phyloP scores from a whole-genome alignment of 92 coral and sea anemone species.

The Meandrina meandrites region DNA sequence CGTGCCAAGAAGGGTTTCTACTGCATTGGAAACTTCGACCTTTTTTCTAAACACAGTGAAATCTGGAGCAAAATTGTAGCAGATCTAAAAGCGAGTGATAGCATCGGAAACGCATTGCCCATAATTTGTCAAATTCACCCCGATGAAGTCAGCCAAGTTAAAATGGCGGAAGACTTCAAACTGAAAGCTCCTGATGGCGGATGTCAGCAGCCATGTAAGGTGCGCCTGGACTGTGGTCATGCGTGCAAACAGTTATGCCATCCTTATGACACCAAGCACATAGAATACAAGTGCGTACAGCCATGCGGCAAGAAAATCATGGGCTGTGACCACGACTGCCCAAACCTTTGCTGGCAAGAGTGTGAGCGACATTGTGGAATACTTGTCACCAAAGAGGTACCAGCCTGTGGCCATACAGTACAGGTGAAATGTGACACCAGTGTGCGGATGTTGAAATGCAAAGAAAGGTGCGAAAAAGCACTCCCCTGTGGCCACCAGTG shows the following conservation, averaged over 20 bases:
- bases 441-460: slow-evolving; percentile 74
- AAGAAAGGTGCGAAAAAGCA: slow-evolving; percentile 58
- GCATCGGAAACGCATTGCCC: slow-evolving; percentile 72
- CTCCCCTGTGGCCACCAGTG: slow-evolving; percentile 83
- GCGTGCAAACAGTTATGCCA: slow-evolving; percentile 74
- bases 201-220: slow-evolving; percentile 67
- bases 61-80: slow-evolving; percentile 75
- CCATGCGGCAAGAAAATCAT: slow-evolving; percentile 51
- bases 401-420: no score
- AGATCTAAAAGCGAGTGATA: slow-evolving; percentile 50
- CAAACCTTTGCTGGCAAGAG: slow-evolving; percentile 56
- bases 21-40: slow-evolving; percentile 79
- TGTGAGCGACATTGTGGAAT: no score
- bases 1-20: slow-evolving; percentile 91
- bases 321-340: slow-evolving; percentile 72
- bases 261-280: slow-evolving; percentile 64
- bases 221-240: slow-evolving; percentile 82
- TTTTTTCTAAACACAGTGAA: slow-evolving; percentile 66
- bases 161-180: slow-evolving; percentile 63
- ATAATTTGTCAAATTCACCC: slow-evolving; percentile 73
- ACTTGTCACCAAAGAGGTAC: slow-evolving; percentile 47
- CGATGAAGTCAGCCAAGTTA: slow-evolving; percentile 49
- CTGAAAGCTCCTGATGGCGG: slow-evolving; percentile 79
- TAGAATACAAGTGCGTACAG: slow-evolving; percentile 47
- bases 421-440: no score